A percentile compares a stretch with the other conserved stretches of the same genome.
These are phyloP conservation scores for Lasioglossum calceatum DNA, from an alignment of 2,888 invertebrate genomes.

Conservation along the genomic window DNA sequence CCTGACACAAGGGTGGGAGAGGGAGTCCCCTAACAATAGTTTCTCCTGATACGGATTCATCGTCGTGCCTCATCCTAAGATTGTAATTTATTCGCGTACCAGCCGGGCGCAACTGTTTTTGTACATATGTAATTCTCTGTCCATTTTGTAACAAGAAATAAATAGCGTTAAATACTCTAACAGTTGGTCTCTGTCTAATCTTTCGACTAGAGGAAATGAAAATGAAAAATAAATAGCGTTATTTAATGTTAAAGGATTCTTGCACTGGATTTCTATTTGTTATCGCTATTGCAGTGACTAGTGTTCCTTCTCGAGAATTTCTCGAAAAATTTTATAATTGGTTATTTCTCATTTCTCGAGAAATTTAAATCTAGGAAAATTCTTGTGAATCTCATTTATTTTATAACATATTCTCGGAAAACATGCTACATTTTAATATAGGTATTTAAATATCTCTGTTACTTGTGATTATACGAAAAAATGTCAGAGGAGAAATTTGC, in stretches of 20 bases:
- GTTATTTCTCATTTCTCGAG: too few relatives aligned
- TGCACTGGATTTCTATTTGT: background rate
- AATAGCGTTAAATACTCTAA: constrained; percentile 23
- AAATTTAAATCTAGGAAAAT: too few relatives aligned
- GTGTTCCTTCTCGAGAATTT: too few relatives aligned
- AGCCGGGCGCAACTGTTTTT: constrained; percentile 39
- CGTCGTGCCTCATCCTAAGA: constrained; percentile 43
- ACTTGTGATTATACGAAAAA: too few relatives aligned
- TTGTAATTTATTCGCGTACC: constrained; percentile 48
- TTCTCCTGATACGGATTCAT: constrained; percentile 1
- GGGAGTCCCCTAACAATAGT: background rate
- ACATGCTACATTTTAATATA: too few relatives aligned
- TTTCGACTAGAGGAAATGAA: background rate
- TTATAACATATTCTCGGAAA: too few relatives aligned
- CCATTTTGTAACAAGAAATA: constrained; percentile 67
- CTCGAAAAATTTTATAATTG: too few relatives aligned
- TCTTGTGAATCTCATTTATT: too few relatives aligned
- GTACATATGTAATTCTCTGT: constrained; percentile 69
- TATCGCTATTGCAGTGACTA: background rate
- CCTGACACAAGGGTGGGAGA: constrained; percentile 24
- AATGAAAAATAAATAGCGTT: background rate
- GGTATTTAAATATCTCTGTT: too few relatives aligned
- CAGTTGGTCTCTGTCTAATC: background rate
- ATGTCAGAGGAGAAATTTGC: too few relatives aligned
- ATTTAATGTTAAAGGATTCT: background rate